A percentile compares a stretch with the other conserved stretches of the same genome.
phyloP scores from a whole-genome alignment of 53 echinoderm and acorn worm species.

The Temnopleurus reevesii region DNA sequence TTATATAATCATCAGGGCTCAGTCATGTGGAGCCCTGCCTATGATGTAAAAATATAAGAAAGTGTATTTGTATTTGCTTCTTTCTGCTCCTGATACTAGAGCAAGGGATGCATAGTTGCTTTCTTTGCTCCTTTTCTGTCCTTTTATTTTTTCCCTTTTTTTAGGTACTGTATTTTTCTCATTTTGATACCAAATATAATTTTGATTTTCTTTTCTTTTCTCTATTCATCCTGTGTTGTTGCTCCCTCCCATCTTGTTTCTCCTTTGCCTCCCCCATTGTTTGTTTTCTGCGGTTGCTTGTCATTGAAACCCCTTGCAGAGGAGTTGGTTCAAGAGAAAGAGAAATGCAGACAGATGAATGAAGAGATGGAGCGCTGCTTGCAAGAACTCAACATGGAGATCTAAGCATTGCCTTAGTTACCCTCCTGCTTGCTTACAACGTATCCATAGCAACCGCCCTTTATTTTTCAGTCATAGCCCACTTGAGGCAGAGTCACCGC shows the following conservation, averaged over 20 bases:
- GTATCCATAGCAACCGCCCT: slow-evolving; percentile 59
- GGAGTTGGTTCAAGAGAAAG: slow-evolving; percentile 56
- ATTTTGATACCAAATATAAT: slow-evolving; percentile 26
- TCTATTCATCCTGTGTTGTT: not conserved
- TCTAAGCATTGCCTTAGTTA: not conserved
- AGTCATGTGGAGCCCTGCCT: not conserved
- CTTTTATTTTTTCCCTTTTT: not conserved
- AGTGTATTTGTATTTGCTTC: not conserved
- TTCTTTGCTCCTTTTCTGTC: not conserved
- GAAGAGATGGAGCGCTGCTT: slow-evolving; percentile 62
- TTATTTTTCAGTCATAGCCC: slow-evolving; percentile 28
- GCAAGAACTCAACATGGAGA: slow-evolving; percentile 61
- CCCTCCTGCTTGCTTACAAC: slow-evolving; percentile 41
- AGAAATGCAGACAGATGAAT: slow-evolving; percentile 55
- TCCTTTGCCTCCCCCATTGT: not conserved
- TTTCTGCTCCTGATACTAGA: not conserved
- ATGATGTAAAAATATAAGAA: not conserved
- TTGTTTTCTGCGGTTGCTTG: not conserved
- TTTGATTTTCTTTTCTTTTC: slow-evolving; percentile 22
- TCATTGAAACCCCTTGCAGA: slow-evolving; percentile 11
- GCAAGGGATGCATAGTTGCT: not conserved
- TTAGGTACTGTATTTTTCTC: not conserved
- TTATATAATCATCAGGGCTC: slow-evolving; percentile 16
- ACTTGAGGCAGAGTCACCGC: not conserved
- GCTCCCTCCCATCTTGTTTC: not conserved